Base-by-base conservation (phyloP, 2,888 invertebrate species). In the Dasypogon diadema region DNA sequence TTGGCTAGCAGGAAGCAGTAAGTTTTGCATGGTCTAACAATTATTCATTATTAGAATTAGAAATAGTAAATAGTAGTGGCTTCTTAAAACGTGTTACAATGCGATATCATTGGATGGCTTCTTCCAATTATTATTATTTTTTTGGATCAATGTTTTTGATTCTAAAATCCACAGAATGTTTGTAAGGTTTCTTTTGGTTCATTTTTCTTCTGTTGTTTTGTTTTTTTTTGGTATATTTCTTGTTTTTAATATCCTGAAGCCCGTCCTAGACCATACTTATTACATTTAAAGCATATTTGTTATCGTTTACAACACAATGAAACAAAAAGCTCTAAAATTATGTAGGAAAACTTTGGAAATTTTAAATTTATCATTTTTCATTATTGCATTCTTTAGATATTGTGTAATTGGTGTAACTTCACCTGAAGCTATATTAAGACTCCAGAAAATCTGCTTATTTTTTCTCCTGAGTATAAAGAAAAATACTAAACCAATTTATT, bases 1-100 rank as follows among this genome's bases (percentile, higher is more conserved):
- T 73, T 78, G 80, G 78, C 80, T 80, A 80, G 78, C 79, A 79
- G 80, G 78, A 80, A 80, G 79, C 80, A 80, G 80, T 80, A 80
- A 80, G 80, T 80, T 78, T 79, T 78, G 72, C 79, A 79, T 79
- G 34, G 54, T 75, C 63, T 18, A 56, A 42, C 51, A 34, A 72
- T 18, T 2, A 54, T 5, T 54, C 12, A 4, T n/a, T 22, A 1
- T 48, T 74, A 46, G 26, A 24, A 26, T 16, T 22, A 37, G 30
- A 30, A 30, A 74, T 21, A 22, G 46, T 16, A 56, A 60, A 30
- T 30, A 48, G 37, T 65, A 65, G 65, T 37, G 21, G 65, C 65
- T 65, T 65, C 22, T 42, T 46, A 22, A 16, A 65, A 65, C 37
- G 56, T 26, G 16, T 24, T 54, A 60, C 30, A 34, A 37, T 46